These are phyloP conservation scores for Cataglyphis livida DNA, from an alignment of 2,888 invertebrate genomes.

Conservation along the genomic window DNA sequence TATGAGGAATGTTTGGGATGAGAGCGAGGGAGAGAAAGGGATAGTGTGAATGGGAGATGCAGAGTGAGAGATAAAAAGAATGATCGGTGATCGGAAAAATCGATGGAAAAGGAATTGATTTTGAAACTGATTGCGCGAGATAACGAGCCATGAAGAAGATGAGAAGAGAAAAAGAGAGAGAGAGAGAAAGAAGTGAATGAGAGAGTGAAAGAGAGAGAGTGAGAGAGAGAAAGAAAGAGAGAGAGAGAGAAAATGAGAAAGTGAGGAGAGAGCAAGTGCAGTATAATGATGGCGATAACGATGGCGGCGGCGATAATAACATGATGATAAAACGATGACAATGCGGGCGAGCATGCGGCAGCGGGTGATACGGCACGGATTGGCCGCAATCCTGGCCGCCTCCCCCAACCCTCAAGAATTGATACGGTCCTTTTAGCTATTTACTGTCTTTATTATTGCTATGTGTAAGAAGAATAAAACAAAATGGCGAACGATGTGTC, in stretches of 20 bases:
- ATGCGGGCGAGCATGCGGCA: slow-evolving; percentile 74
- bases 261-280: slow-evolving; percentile 37
- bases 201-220: slow-evolving; percentile 18
- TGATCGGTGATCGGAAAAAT: not conserved
- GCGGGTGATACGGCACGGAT: slow-evolving; percentile 70
- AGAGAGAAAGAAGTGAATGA: slow-evolving; percentile 22
- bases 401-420: slow-evolving; percentile 68
- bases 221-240: slow-evolving; percentile 1
- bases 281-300: slow-evolving; percentile 45
- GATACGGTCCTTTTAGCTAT: slow-evolving; percentile 81
- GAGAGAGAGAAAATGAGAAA: slow-evolving; percentile 28
- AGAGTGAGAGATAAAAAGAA: not conserved
- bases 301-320: slow-evolving; percentile 24
- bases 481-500: slow-evolving; percentile 74
- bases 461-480: slow-evolving; percentile 75
- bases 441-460: slow-evolving; percentile 83
- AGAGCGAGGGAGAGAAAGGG: slow-evolving; percentile 20
- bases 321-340: slow-evolving; percentile 38
- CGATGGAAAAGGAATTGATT: not conserved
- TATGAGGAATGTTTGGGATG: slow-evolving; percentile 8
- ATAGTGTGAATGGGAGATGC: not conserved
- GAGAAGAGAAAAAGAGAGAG: not conserved
- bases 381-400: slow-evolving; percentile 71
- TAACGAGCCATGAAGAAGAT: not conserved
- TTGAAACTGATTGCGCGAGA: not conserved